phyloP scores from a whole-genome alignment of 2,113 vertebrate genomes.

The Muscicapa adusta region DNA sequence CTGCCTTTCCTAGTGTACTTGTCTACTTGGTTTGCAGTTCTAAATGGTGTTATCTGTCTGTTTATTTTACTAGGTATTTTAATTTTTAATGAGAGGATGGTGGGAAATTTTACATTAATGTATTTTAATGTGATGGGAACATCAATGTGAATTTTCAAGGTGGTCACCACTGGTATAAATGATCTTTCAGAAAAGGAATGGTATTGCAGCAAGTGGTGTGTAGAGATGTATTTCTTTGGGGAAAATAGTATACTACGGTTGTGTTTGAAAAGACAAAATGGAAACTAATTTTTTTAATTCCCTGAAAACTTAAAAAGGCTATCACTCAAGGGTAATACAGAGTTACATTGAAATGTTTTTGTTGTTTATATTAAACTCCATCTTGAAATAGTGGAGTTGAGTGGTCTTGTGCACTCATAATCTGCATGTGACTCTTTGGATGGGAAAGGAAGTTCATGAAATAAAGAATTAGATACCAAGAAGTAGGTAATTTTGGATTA shows the following conservation, averaged over 20 bases:
- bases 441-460: neutral
- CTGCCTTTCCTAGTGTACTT: neutral
- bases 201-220: neutral
- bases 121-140: neutral
- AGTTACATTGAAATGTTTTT: neutral
- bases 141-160: neutral
- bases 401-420: neutral
- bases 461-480: neutral
- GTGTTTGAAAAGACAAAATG: neutral
- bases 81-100: neutral
- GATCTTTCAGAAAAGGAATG: neutral
- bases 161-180: neutral
- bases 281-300: neutral
- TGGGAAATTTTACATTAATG: neutral
- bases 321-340: neutral
- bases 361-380: neutral
- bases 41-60: neutral
- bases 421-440: neutral
- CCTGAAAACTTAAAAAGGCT: neutral
- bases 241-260: neutral
- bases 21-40: neutral
- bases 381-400: neutral
- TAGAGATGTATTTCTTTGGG: neutral
- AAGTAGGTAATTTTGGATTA: neutral
- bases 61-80: neutral